These are phyloP conservation scores for Caenorhabditis virilis DNA, from an alignment of 2,888 invertebrate species.

Conservation along the genomic window DNA sequence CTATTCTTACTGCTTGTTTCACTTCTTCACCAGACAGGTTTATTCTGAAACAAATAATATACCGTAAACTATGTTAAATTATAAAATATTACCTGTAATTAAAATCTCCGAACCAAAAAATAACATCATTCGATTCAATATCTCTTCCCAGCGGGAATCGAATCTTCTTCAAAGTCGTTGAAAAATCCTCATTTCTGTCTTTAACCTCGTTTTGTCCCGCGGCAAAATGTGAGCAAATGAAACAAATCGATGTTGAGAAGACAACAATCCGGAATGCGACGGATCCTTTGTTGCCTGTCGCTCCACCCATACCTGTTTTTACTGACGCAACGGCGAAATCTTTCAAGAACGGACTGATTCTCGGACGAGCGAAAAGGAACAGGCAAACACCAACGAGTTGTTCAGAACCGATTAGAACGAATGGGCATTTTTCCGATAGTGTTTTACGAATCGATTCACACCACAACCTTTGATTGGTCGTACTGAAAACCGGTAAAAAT, in stretches of 20 bases:
- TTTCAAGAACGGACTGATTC: conserved; percentile 82
- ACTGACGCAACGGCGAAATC: conserved; percentile 73
- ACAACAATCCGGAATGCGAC: conserved; percentile 76
- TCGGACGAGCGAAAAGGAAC: conserved; percentile 88
- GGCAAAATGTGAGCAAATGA: conserved; percentile 97
- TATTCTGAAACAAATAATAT: conserved; percentile 28
- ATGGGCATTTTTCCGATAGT: conserved; percentile 52
- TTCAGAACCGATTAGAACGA: conserved; percentile 53
- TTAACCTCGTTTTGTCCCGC: conserved; percentile 90
- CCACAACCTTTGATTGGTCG: conserved; percentile 91
- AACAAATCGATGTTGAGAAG: conserved; percentile 91
- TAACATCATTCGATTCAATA: conserved; percentile 91
- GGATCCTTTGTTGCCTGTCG: conserved; percentile 85
- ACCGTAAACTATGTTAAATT: too few species aligned
- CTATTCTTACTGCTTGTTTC: conserved; percentile 80
- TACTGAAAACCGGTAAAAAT: conserved; percentile 73
- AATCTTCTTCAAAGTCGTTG: conserved; percentile 87
- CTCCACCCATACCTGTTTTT: conserved; percentile 95
- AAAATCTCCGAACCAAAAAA: conserved; percentile 99
- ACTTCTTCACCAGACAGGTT: conserved; percentile 71
- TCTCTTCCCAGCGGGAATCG: conserved; percentile 68
- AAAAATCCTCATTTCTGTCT: conserved; percentile 94
- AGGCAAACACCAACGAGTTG: conserved; percentile 85
- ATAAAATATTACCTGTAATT: conserved; percentile 80
- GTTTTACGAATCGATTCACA: conserved; percentile 87